Base-by-base conservation (phyloP, 2,113 vertebrate species). In the Pycnonotus jocosus region DNA sequence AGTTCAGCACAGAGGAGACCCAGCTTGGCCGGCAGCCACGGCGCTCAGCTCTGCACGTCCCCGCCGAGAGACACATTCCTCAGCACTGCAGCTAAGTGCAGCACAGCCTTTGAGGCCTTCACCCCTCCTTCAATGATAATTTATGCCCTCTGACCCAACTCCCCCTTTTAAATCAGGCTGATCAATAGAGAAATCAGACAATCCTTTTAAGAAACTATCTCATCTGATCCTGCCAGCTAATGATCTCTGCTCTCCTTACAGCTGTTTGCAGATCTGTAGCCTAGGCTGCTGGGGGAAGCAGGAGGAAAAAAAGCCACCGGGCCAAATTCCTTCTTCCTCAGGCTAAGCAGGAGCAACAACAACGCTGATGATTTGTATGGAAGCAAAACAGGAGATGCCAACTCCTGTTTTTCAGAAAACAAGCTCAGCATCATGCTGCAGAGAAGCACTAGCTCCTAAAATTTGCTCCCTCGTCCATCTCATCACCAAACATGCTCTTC, bases 151-250 rank as follows among this genome's bases (percentile, higher is more conserved):
- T 95, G 96, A 97, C 95, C 92, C 78, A 85, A 38, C 95, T 95
- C 97, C 96, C 96, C 94, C 92, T 96, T 96, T 96, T 97, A 96
- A 97, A 97, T 97, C 97, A 92, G 92, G 91, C 90, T 74, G 97
- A 97, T 97, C 97, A 96, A 98, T 98, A 97, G 68, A 93, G 95
- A 92, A 95, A 97, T 97, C 96, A 97, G 97, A 97, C 96, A 96
- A 97, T 97, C 97, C 97, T 98, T 98, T 97, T 97, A 97, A 97
- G 96, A 95, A 96, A 93, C 96, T 83, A 57, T 87, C 85, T 94
- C 93, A 73, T 88, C 94, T 93, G 71, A 95, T 96, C 93, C 91
- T 95, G 92, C 77, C 84, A 96, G 94, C 95, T 96, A 85, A 94
- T 86, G 92, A 97, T 96, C 82, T 86, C 93, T 83, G 87, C 80